Base-by-base conservation (phyloP, 2,888 invertebrate species). In the Dinocampus coccinellae region DNA sequence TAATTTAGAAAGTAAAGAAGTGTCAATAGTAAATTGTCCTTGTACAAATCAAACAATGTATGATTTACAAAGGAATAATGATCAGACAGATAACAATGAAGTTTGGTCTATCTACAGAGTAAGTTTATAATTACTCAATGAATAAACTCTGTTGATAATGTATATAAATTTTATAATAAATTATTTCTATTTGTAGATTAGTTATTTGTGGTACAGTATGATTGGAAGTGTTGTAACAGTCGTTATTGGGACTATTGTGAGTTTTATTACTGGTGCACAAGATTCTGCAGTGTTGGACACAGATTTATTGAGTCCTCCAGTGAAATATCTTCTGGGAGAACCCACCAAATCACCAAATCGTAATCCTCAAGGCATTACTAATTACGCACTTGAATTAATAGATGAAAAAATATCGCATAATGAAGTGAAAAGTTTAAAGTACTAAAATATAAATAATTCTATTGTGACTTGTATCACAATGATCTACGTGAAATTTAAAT, bases 171-270 rank as follows among this genome's bases (percentile, higher is more conserved):
- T 55, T n/a, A n/a, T 29, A 13, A 16, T 64, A 42, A 13, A 47
- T 66, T 42, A 57, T 58, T 69, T 36, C 16, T 55, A 71, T 76
- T 24, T 20, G 6, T 77, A 87, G 87, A 82, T 83, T 22, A 87
- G 87, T 72, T 97, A 97, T 85, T 91, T 97, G 83, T 97, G 97
- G 96, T 97, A 96, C 88, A 95, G 96, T 7, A 92, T 92, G 66
- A 91, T 96, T 70, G 96, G 97, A 3, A 93, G 93, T 78, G 77
- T 92, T 3, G 88, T 92, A 0, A 95, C 95, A 0, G 88, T 96
- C 26, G 81, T 94, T 11, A 88, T 94, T 11, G 97, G 97, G 0
- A 87, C 94, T 55, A 68, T 91, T 2, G 92, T 93, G 42, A 96
- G 96, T n/a, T 89, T 92, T 29, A 79, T 91, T 22, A 92, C 93